Percentiles rank a stretch among this genome's conserved stretches.
These are phyloP conservation scores for Zophobas atratus DNA, from an alignment of 1,140 invertebrate genomes.

Conservation along the genomic window DNA sequence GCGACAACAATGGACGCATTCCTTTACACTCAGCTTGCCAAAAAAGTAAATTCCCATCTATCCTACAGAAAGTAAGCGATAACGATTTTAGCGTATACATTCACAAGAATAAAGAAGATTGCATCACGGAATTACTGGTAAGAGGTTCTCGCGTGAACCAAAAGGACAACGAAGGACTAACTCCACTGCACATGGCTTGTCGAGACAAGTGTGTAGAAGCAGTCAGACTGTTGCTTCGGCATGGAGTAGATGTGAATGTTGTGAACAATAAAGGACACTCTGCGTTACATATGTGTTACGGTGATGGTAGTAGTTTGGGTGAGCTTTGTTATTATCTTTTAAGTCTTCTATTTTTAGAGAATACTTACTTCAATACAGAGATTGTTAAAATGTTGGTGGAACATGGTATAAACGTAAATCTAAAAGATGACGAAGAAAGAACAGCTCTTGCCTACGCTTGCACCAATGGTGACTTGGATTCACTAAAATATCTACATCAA, in stretches of 20 bases:
- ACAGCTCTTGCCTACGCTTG: background rate
- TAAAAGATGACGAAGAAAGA: background rate
- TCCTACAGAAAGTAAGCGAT: background rate
- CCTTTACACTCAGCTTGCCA: background rate
- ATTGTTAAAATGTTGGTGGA: background rate
- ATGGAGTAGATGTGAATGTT: background rate
- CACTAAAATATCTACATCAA: slow-evolving; percentile 4
- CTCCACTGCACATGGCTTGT: background rate
- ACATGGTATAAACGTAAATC: background rate
- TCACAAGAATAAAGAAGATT: background rate
- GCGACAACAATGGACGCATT: background rate
- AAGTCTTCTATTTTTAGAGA: background rate
- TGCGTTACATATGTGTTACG: background rate
- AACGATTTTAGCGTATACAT: background rate
- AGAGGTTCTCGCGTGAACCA: background rate
- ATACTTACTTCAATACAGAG: background rate
- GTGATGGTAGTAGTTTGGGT: background rate
- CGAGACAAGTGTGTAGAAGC: no score
- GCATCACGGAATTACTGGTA: background rate
- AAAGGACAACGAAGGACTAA: background rate
- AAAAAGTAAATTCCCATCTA: background rate
- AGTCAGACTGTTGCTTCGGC: background rate
- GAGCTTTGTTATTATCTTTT: background rate
- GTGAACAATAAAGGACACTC: background rate
- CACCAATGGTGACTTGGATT: background rate